phyloP scores from a whole-genome alignment of 1,140 invertebrate species.

The Harpegnathos saltator region DNA sequence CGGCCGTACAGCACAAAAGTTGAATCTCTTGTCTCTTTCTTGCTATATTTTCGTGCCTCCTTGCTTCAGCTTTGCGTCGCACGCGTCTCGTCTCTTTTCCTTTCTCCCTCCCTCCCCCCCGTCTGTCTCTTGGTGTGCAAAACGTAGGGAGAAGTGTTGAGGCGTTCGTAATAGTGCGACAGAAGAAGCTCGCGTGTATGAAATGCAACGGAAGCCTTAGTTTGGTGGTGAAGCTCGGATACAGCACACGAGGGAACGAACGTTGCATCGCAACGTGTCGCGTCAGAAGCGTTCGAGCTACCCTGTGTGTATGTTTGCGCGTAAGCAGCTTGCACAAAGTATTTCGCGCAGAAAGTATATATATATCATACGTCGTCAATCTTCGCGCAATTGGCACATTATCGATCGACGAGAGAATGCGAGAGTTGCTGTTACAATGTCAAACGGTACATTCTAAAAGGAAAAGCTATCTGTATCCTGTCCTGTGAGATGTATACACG shows the following conservation, averaged over 20 bases:
- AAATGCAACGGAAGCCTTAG: constrained; percentile 76
- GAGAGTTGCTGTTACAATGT: too few relatives aligned
- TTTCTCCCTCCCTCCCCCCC: too few relatives aligned
- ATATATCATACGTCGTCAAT: background rate
- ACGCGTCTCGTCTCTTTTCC: too few relatives aligned
- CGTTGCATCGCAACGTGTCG: too few relatives aligned
- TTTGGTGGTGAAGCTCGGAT: constrained; percentile 70
- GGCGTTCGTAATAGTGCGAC: background rate
- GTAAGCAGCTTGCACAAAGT: too few relatives aligned
- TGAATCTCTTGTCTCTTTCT: too few relatives aligned
- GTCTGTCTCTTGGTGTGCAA: too few relatives aligned
- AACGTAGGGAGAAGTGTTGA: constrained; percentile 4
- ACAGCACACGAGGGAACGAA: constrained; percentile 16
- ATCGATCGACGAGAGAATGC: constrained; percentile 8
- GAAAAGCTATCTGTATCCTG: background rate
- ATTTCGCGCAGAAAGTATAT: too few relatives aligned
- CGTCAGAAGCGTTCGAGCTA: constrained; percentile 40
- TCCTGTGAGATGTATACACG: background rate
- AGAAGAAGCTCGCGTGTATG: background rate
- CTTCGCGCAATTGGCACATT: background rate
- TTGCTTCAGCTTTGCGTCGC: too few relatives aligned
- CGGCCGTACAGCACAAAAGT: too few relatives aligned
- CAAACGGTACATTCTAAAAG: too few relatives aligned
- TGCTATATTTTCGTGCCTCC: too few relatives aligned
- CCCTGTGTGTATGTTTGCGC: constrained; percentile 10